A percentile compares a stretch with the other conserved stretches of the same genome.
Evolutionary conservation across 1,140 invertebrate species (phyloP).

Genomic region (Drosophila kikkawai): DNA sequence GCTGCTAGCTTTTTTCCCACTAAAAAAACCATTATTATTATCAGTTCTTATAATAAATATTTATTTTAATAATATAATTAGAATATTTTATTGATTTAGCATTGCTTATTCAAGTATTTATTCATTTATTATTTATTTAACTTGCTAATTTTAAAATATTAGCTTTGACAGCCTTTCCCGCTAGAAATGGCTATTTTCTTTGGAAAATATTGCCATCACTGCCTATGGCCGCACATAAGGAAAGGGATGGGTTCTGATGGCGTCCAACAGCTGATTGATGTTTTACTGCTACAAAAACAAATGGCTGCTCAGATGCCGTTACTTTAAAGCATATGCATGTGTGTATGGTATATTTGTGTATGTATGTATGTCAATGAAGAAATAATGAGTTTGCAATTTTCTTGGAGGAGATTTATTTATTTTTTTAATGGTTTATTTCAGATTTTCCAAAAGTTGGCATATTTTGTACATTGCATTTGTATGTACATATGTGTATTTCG

Average conservation of each 20-base stretch:
- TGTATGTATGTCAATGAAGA: too few species aligned
- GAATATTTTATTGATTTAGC: not conserved
- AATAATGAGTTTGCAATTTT: too few species aligned
- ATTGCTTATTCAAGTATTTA: too few species aligned
- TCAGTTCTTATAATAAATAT: too few species aligned
- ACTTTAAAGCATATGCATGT: not conserved
- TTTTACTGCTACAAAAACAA: not conserved
- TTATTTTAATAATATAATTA: not conserved
- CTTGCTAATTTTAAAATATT: not conserved
- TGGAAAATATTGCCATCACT: not conserved
- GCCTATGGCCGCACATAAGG: not conserved
- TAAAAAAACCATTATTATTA: not conserved
- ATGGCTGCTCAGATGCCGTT: not conserved
- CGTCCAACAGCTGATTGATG: slow-evolving; percentile 7
- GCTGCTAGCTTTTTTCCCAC: not conserved
- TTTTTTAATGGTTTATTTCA: too few species aligned
- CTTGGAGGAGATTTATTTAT: too few species aligned
- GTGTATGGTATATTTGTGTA: not conserved
- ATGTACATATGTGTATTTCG: too few species aligned
- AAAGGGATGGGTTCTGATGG: not conserved
- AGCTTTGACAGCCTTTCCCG: not conserved
- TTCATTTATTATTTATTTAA: not conserved
- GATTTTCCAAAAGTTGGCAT: too few species aligned
- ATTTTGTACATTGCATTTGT: too few species aligned
- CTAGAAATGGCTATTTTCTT: not conserved